These are phyloP conservation scores for Chaetodon trifasciatus DNA, from an alignment of 2,797 vertebrate genomes.

Conservation along the genomic window DNA sequence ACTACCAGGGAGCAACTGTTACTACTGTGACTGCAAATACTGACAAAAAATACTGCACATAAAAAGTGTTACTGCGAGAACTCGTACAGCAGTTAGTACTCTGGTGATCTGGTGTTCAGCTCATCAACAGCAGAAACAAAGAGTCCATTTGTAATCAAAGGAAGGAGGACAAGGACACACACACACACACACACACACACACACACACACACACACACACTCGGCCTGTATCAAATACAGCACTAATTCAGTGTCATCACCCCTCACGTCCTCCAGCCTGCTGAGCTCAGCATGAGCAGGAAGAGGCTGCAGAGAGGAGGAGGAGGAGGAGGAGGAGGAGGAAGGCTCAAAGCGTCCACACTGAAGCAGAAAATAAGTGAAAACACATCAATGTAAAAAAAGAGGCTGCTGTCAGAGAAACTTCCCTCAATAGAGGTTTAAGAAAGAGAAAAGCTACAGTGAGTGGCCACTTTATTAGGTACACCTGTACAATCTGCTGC, in stretches of 20 bases:
- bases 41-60: neutral
- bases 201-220: slow-evolving; percentile 41
- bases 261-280: slow-evolving; percentile 33
- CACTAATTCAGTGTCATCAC: slow-evolving; percentile 29
- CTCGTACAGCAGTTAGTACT: neutral
- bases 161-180: slow-evolving; percentile 4
- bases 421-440: no score
- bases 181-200: slow-evolving; percentile 24
- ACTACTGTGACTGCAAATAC: no score
- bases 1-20: neutral
- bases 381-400: no score
- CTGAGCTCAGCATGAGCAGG: slow-evolving; percentile 50
- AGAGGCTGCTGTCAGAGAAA: neutral
- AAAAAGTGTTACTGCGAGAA: neutral
- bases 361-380: no score
- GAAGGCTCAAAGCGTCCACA: neutral
- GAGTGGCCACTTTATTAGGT: neutral
- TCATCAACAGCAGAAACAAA: slow-evolving; percentile 13
- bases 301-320: slow-evolving; percentile 12
- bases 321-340: neutral
- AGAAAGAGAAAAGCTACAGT: neutral
- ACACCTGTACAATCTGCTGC: neutral
- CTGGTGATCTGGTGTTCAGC: slow-evolving; percentile 4
- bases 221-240: slow-evolving; percentile 3
- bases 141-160: slow-evolving; percentile 20